A percentile compares a stretch with the other conserved stretches of the same genome.
Conservation (phyloP, 2,797 vertebrate species). For the Gadopsis bispinosus region DNA sequence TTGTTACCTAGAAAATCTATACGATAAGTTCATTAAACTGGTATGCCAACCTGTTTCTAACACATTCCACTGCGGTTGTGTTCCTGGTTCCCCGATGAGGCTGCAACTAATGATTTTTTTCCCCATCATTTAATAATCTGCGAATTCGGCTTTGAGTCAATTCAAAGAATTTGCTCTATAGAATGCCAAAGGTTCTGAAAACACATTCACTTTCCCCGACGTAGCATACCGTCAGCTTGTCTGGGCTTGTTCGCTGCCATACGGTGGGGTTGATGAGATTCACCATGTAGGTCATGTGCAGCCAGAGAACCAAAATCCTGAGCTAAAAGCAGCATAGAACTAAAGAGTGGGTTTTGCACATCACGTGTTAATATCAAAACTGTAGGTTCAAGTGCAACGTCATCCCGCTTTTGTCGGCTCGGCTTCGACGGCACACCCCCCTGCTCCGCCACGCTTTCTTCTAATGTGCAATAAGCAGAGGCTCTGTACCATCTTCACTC, state of each 20-base stretch:
- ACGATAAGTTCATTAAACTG: background rate
- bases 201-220: background rate
- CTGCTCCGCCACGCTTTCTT: background rate
- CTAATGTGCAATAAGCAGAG: conserved; percentile 55
- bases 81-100: too few species aligned
- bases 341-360: background rate
- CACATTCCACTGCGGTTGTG: too few species aligned
- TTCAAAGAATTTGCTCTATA: background rate
- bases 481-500: conserved; percentile 55
- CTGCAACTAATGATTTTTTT: background rate
- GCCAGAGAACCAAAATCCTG: background rate
- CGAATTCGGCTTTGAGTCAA: background rate
- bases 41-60: background rate
- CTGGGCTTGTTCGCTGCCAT: too few species aligned
- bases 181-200: background rate
- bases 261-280: background rate
- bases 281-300: background rate
- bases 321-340: background rate
- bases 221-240: too few species aligned
- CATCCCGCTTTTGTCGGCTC: background rate
- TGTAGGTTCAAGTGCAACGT: background rate
- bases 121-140: background rate
- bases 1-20: too few species aligned
- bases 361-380: background rate
- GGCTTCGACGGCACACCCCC: background rate